These are phyloP conservation scores for Tiliacea citrago DNA, from an alignment of 2,888 invertebrate genomes.

Conservation along the genomic window DNA sequence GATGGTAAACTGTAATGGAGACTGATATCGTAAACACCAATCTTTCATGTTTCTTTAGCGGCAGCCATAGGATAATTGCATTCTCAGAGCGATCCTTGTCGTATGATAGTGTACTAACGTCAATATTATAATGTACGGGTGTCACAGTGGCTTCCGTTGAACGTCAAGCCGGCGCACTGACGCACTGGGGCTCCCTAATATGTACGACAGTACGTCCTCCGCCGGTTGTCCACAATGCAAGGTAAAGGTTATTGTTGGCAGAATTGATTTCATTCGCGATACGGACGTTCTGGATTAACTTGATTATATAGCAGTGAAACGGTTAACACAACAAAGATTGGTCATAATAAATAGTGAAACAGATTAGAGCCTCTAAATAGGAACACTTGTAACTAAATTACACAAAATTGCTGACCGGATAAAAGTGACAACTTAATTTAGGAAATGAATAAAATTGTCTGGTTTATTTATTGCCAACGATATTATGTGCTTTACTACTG, in stretches of 20 bases:
- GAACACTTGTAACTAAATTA: slow-evolving; percentile 45
- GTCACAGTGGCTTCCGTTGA: slow-evolving; percentile 28
- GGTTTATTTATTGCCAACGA: slow-evolving; percentile 32
- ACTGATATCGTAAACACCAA: neutral
- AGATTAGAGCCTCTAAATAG: slow-evolving; percentile 48
- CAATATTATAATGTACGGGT: slow-evolving; percentile 44
- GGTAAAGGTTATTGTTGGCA: slow-evolving; percentile 87
- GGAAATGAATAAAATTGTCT: slow-evolving; percentile 27
- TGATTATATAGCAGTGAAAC: slow-evolving; percentile 70
- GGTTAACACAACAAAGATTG: slow-evolving; percentile 49
- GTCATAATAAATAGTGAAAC: slow-evolving; percentile 51
- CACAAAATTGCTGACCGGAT: slow-evolving; percentile 59
- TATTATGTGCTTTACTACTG: neutral
- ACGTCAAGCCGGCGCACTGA: slow-evolving; percentile 61
- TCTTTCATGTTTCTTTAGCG: neutral
- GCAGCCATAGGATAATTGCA: neutral
- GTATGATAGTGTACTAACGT: slow-evolving; percentile 18
- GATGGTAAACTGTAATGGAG: neutral
- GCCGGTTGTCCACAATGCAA: slow-evolving; percentile 78
- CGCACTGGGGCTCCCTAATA: slow-evolving; percentile 68
- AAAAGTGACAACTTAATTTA: slow-evolving; percentile 58
- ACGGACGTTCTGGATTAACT: slow-evolving; percentile 74
- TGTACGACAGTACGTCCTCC: slow-evolving; percentile 50
- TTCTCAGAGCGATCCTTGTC: slow-evolving; percentile 8
- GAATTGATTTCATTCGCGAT: slow-evolving; percentile 79